Base-by-base conservation (phyloP, 2,888 invertebrate genomes). In the Ethmia dodecea region DNA sequence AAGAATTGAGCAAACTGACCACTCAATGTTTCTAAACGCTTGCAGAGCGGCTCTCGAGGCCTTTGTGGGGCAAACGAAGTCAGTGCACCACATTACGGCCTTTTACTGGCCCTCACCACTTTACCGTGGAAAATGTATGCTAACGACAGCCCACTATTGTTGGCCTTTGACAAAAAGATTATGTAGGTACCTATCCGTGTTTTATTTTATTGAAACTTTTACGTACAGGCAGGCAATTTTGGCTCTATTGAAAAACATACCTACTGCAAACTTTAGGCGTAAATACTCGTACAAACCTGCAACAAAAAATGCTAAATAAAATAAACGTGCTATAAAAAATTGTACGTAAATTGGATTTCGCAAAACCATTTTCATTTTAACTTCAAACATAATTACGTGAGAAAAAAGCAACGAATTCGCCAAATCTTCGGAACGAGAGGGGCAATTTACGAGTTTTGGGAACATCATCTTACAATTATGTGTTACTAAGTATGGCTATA, bases 11-110 rank as follows among this genome's bases (percentile, higher is more conserved):
- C n/a, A 36, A 36, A 36, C 36, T 40, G 39, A 31, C 37, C 38
- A 36, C 35, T 46, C 51, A 48, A 60, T 60, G 55, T 57, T 59
- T 55, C 44, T 51, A 57, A 58, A 62, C 60, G 58, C 59, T 52
- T 43, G 38, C 47, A 40, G 55, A 50, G 54, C 40, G 32, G 33
- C 40, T 27, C 33, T 11, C 25, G 62, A 55, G n/a, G n/a, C n/a
- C 59, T 72, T 69, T 70, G 67, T 64, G 51, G 38, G 43, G 54
- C 43, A 60, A 70, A 66, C 61, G 61, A 65, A 69, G 66, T 63
- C 59, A 60, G 56, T 55, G 54, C 58, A 52, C 59, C 50, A 54
- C 51, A 58, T 60, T 57, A 56, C 52, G 55, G 59, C 63, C 56
- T 70, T 60, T 64, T 65, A 59, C 55, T 53, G 57, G 54, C 54